Evolutionary conservation across 2,797 vertebrate species (phyloP).

Genomic region (Pteropus rufus): DNA sequence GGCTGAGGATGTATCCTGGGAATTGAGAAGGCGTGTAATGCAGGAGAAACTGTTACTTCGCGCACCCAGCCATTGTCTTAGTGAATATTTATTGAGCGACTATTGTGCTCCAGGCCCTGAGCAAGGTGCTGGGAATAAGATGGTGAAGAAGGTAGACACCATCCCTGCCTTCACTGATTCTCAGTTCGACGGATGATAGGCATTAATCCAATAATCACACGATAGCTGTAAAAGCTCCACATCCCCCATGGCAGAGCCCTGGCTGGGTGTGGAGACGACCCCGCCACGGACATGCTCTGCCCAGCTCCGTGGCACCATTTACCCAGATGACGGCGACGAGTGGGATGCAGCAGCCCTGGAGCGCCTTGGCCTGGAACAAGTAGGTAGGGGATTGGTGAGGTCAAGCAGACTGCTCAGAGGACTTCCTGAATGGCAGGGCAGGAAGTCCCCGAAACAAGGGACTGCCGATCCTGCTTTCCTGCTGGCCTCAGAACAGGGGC

Average conservation of each 20-base stretch:
- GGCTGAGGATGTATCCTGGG: not conserved
- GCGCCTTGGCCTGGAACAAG: not conserved
- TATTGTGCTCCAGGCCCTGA: not conserved
- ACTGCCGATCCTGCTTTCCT: not conserved
- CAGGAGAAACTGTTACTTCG: not conserved
- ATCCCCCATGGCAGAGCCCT: fast-evolving
- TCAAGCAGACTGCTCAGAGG: not conserved
- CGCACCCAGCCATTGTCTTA: not conserved
- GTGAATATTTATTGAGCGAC: not conserved
- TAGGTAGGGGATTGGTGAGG: not conserved
- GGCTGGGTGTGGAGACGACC: not conserved
- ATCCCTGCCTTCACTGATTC: not conserved
- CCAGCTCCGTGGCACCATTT: fast-evolving
- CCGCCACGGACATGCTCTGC: fast-evolving
- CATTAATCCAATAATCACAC: fast-evolving
- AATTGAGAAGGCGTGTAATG: fast-evolving
- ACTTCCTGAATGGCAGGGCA: not conserved
- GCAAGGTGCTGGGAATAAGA: not conserved
- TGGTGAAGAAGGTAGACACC: not conserved
- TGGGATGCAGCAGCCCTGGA: not conserved
- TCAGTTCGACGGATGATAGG: not conserved
- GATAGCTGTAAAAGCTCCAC: fast-evolving
- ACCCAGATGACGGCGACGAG: fast-evolving
- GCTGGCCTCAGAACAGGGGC: not conserved
- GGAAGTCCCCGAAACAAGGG: fast-evolving